Evolutionary conservation across 2,797 vertebrate genomes (phyloP).

Genomic region (Florisuga fusca): DNA sequence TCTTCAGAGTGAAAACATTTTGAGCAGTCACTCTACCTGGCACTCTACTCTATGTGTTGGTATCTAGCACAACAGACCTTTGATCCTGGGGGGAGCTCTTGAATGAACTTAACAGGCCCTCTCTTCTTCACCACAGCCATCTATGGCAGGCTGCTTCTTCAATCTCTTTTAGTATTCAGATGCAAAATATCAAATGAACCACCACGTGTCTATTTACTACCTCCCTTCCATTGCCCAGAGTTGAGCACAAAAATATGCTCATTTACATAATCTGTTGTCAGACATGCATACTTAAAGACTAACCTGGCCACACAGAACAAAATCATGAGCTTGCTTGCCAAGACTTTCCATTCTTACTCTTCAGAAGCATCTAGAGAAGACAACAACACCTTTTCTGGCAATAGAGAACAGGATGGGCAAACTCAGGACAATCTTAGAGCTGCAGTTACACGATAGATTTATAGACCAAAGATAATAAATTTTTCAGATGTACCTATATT

Average conservation of each 20-base stretch:
- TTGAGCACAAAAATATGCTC: slow-evolving; percentile 10
- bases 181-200: not conserved
- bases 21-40: not conserved
- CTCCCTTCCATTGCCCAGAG: slow-evolving; percentile 11
- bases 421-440: not conserved
- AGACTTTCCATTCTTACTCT: not conserved
- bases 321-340: slow-evolving; percentile 1
- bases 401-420: not conserved
- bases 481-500: not conserved
- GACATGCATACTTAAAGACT: slow-evolving; percentile 26
- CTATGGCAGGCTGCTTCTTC: not conserved
- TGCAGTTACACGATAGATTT: not conserved
- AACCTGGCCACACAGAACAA: slow-evolving; percentile 33
- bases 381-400: not conserved
- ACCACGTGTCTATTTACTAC: slow-evolving; percentile 15
- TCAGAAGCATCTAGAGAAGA: not conserved
- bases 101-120: not conserved
- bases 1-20: not conserved
- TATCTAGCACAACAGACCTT: not conserved
- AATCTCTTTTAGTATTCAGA: not conserved
- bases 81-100: not conserved
- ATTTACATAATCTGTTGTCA: slow-evolving; percentile 53
- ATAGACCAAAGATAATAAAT: not conserved
- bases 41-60: not conserved
- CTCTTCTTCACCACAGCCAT: not conserved